Evolutionary conservation across 2,113 vertebrate genomes (phyloP), one percentile per base, ranked within the genome.

Genomic region (Megaceryle torquata): DNA sequence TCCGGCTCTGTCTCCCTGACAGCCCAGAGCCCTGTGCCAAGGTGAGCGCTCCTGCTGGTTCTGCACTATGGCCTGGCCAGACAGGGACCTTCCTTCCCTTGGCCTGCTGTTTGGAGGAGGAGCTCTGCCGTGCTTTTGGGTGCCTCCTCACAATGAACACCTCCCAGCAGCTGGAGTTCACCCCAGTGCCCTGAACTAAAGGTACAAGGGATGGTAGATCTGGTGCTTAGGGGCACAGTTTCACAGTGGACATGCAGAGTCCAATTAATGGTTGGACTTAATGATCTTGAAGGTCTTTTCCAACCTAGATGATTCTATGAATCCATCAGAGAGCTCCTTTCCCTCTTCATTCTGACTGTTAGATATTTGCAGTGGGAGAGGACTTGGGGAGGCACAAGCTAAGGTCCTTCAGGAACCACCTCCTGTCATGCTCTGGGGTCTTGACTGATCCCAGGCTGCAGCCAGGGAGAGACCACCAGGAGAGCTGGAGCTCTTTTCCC

Each of bases 1-100:
- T 97, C 48, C 96, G 74, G 39, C 96, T 98, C 17, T 98, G 97
- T 28, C 33, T 94, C 6, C 89, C 94, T 0, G 60, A 68, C 1
- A 14, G 64, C 86, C 80, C 26, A 0, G 91, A 97, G 46, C 87
- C 95, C 70, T 97, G 96, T 51, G 72, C 84, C 63, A 84, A 95
- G 97, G 98, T 98, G 56, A 95, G 69, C 6, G 57, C 29, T 20
- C 33, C 65, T 7, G 21, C 20, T n/a, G 29, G 9, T 31, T 31
- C 64, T 44, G 29, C 64, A 43, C 63, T 9, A 5, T 33, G 43
- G 15, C 68, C 59, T 56, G 80, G n/a, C 5, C 2, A 2, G 13
- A 3, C n/a, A 13, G 11, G 22, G 7, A 33, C 15, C 14, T 59
- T 26, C 46, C 43, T 72, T 56, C 61, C 31, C 50, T 28, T 26